Evolutionary conservation across 30 jellyfish, hydroid and myxozoan genomes (phyloP), one percentile per base, ranked within the genome.

Genomic region (Hydractinia echinata): DNA sequence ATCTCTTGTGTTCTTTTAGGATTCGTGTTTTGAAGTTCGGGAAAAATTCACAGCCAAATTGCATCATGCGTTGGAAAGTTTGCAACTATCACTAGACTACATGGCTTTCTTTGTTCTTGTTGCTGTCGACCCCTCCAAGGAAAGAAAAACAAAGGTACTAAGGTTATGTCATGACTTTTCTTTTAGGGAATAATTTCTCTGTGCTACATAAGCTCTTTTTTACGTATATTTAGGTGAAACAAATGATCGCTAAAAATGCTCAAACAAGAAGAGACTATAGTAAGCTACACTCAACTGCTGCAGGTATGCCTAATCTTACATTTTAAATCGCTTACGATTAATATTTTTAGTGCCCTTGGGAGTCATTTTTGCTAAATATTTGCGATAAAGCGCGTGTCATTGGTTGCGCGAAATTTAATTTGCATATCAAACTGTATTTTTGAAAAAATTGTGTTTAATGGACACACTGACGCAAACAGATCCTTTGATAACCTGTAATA

Each of bases 41-140:
- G 96, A 93, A 78, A 84, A 66, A 55, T 87, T 93, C 69, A 68
- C 99, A 15, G 76, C 81, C 51, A 93, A 93, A 72, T 79, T 93
- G 21, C 96, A 93, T 84, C 79, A 84, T 54, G 96, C 94, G 10
- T 80, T 93, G 52, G 96, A 82, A 15, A 81, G 67, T 6, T 68
- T 93, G 83, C 79, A 81, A 66, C 94, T 93, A 79, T 96, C 99
- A 4, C 80, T 88, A 19, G 95, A 81, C 53, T 93, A 83, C 55
- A 84, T 93, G 76, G 99, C 99, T 21, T 67, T 77, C 67, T 88
- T 87, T 66, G 87, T 79, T 79, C 86, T 93, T n/a, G 95, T 94
- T 15, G 99, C 99, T n/a, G 95, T 82, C 30, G 99, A 93, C 71
- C 99, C 96, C 10, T 61, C 95, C 30, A 93, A 88, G 51, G 99